Evolutionary conservation across 2,113 vertebrate genomes (phyloP).

Genomic region (Archilochus colubris): DNA sequence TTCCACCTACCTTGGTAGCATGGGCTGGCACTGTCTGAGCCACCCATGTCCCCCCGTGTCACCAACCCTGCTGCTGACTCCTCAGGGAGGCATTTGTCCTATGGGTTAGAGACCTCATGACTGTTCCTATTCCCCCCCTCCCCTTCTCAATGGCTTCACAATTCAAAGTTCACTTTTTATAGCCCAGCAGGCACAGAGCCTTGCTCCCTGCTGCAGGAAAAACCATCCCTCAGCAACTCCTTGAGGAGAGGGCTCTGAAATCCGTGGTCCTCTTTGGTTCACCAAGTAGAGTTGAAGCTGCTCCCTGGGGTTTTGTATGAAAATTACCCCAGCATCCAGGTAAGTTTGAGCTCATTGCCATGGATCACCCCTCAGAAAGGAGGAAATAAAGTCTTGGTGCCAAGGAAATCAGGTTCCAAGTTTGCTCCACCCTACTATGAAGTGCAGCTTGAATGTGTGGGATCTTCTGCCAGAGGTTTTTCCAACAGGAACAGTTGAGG

Average conservation of each 20-base stretch:
- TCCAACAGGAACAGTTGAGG: not conserved
- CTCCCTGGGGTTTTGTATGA: not conserved
- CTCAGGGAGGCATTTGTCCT: not conserved
- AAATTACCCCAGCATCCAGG: not conserved
- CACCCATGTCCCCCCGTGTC: not conserved
- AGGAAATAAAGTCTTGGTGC: conserved; percentile 9
- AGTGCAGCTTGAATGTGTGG: not conserved
- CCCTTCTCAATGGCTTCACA: not conserved
- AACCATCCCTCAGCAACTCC: not conserved
- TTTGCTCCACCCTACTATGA: not conserved
- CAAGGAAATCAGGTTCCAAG: not conserved
- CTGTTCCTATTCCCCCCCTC: not conserved
- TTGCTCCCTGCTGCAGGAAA: conserved; percentile 13
- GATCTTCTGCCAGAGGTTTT: not conserved
- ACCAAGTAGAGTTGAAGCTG: not conserved
- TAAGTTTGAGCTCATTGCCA: not conserved
- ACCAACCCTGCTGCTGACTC: not conserved
- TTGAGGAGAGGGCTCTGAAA: not conserved
- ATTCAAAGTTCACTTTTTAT: conserved; percentile 70
- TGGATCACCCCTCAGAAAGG: not conserved
- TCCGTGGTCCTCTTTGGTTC: not conserved
- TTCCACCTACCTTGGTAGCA: not conserved
- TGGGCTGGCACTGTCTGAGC: not conserved
- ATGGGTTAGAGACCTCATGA: conserved; percentile 49
- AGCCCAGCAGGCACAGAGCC: not conserved